Evolutionary conservation across 1,140 invertebrate species (phyloP).

Genomic region (Nomia melanderi): DNA sequence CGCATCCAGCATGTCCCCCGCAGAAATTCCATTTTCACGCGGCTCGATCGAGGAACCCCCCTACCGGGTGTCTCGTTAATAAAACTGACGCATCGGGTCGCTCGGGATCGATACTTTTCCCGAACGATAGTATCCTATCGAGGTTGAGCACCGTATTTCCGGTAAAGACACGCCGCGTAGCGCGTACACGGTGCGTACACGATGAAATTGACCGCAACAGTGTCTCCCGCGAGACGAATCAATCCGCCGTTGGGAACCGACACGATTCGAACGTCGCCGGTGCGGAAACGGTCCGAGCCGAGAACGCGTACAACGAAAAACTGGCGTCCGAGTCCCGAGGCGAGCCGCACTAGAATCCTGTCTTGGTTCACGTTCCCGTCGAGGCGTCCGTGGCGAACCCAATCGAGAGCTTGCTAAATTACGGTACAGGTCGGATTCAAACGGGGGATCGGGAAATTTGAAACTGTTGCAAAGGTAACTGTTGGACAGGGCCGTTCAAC

Average conservation of each 20-base stretch:
- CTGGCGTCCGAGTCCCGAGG: too few relatives aligned
- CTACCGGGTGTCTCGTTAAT: background rate
- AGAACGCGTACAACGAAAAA: too few relatives aligned
- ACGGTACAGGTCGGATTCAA: too few relatives aligned
- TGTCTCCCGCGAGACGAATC: background rate
- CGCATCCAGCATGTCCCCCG: too few relatives aligned
- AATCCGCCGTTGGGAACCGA: background rate
- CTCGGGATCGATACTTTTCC: slow-evolving; percentile 40
- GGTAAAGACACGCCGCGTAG: slow-evolving; percentile 31
- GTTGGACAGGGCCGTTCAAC: too few relatives aligned
- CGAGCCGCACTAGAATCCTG: too few relatives aligned
- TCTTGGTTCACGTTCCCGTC: background rate
- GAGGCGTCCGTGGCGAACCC: background rate
- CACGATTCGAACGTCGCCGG: background rate
- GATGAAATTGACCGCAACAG: slow-evolving; percentile 12
- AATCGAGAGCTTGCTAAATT: too few relatives aligned
- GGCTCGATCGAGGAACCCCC: background rate
- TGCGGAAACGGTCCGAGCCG: too few relatives aligned
- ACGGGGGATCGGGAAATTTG: too few relatives aligned
- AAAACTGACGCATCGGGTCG: too few relatives aligned
- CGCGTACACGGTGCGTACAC: background rate
- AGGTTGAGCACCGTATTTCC: slow-evolving; percentile 50
- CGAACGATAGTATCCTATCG: background rate
- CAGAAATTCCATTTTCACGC: too few relatives aligned
- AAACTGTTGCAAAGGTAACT: too few relatives aligned